Evolutionary conservation across 2,113 vertebrate genomes (phyloP).

Genomic region (Nannospalax galili): DNA sequence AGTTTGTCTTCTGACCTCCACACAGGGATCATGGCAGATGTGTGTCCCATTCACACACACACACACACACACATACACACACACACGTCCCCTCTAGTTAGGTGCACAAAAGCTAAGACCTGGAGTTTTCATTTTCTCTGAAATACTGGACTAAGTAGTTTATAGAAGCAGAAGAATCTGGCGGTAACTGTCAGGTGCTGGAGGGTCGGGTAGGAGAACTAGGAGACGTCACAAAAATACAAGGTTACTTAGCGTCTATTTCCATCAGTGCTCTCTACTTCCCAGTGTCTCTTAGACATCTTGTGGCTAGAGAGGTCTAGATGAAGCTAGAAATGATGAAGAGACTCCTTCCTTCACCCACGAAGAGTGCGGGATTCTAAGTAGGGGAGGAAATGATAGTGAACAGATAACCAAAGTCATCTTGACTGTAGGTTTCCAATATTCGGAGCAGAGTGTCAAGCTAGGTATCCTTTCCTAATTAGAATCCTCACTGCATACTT

Average conservation of each 20-base stretch:
- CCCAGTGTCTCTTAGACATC: not conserved
- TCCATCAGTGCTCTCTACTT: not conserved
- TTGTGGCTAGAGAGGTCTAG: not conserved
- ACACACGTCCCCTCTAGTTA: not conserved
- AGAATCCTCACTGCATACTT: not conserved
- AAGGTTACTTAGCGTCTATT: conserved; percentile 14
- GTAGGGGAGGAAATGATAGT: not conserved
- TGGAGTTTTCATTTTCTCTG: not conserved
- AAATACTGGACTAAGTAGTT: not conserved
- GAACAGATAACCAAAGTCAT: not conserved
- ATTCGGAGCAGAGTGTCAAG: not conserved
- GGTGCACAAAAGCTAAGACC: not conserved
- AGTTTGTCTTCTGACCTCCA: no score
- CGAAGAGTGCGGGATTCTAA: conserved; percentile 9
- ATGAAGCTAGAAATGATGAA: not conserved
- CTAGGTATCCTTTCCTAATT: not conserved
- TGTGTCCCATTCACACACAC: no score
- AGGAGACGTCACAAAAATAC: no score
- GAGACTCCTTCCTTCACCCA: not conserved
- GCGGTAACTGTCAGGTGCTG: no score
- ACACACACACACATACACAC: not conserved
- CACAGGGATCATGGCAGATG: no score
- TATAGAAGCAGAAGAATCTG: no score
- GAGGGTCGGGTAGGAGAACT: no score
- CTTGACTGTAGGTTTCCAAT: not conserved